These are phyloP conservation scores for Rhinoraja longicauda DNA, from an alignment of 2,797 vertebrate species.

Conservation along the genomic window DNA sequence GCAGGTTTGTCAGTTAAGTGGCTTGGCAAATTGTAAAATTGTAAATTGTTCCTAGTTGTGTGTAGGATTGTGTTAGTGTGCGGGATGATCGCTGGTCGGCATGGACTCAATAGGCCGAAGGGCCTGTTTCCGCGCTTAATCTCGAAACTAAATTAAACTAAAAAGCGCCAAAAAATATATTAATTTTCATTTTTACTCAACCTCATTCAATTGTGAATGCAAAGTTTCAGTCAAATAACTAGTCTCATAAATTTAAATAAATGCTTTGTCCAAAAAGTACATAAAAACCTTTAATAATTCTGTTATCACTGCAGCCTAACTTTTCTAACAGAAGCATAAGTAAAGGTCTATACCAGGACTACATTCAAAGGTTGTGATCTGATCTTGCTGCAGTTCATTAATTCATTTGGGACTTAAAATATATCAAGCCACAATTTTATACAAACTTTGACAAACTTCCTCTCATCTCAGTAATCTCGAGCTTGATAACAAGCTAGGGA, in stretches of 20 bases:
- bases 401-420: too few species aligned
- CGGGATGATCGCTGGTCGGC: too few species aligned
- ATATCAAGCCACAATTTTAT: background rate
- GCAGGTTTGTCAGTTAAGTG: too few species aligned
- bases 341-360: background rate
- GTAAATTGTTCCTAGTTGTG: too few species aligned
- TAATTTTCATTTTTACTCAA: background rate
- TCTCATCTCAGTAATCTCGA: background rate
- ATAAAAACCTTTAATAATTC: background rate
- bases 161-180: too few species aligned
- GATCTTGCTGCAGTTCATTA: background rate
- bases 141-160: too few species aligned
- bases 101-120: too few species aligned
- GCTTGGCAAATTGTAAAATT: too few species aligned
- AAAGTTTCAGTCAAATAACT: background rate
- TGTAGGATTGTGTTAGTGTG: too few species aligned
- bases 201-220: background rate
- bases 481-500: too few species aligned
- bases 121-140: too few species aligned
- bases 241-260: background rate
- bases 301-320: background rate
- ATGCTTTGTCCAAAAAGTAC: background rate
- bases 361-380: background rate
- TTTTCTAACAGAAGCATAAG: background rate
- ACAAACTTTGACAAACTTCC: background rate